These are phyloP conservation scores for Drosophila imparisetae DNA, from an alignment of 2,888 invertebrate species.

Conservation along the genomic window DNA sequence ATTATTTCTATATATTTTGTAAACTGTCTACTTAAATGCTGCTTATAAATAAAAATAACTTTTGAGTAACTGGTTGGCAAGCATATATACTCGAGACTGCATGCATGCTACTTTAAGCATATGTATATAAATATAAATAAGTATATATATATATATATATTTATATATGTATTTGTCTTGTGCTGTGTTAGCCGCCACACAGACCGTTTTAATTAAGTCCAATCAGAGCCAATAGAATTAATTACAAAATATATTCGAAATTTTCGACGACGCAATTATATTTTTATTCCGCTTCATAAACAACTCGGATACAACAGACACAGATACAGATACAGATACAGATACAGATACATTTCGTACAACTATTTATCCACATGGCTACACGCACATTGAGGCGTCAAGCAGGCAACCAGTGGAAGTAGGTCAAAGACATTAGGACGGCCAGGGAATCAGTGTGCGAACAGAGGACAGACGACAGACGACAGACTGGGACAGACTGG, in stretches of 20 bases:
- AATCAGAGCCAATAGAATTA: constrained; percentile 77
- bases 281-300: constrained; percentile 60
- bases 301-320: constrained; percentile 19
- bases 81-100: constrained; percentile 7
- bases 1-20: not conserved
- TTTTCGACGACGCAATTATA: constrained; percentile 65
- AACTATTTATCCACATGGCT: constrained; percentile 38
- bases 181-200: constrained; percentile 1
- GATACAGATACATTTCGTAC: not conserved
- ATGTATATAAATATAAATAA: constrained; percentile 18
- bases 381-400: constrained; percentile 34
- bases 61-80: constrained; percentile 17
- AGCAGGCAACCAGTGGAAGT: constrained; percentile 39
- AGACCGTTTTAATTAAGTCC: constrained; percentile 68
- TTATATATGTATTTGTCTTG: not conserved
- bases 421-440: constrained; percentile 58
- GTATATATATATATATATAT: not conserved
- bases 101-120: constrained; percentile 42
- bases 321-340: constrained; percentile 2
- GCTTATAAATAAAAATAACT: not conserved
- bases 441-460: constrained; percentile 32
- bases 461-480: constrained; percentile 6
- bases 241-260: constrained; percentile 59
- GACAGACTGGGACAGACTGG: constrained; percentile 13
- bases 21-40: not conserved